Conservation (phyloP, 35 echinoderm and acorn worm species). For the Eucidaris tribuloides region DNA sequence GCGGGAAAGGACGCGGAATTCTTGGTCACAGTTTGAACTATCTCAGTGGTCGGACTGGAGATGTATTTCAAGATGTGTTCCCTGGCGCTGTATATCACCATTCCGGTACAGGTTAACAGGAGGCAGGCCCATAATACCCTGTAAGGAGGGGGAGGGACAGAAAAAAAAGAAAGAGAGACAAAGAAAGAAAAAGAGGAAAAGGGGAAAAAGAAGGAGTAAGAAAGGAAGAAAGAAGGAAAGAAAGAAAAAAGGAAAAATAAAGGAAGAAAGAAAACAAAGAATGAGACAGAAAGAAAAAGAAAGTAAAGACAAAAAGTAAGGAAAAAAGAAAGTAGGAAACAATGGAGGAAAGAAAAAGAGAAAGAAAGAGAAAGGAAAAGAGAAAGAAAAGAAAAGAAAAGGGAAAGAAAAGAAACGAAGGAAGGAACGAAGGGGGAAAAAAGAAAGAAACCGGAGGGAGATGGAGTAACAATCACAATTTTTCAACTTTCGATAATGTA, state of each 20-base stretch:
- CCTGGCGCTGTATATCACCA: background rate
- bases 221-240: background rate
- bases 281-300: no score
- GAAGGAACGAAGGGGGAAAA: no score
- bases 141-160: no score
- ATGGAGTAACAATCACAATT: no score
- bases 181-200: background rate
- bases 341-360: background rate
- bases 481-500: no score
- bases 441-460: no score
- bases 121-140: constrained; percentile 10
- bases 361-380: background rate
- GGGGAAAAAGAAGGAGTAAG: background rate
- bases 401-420: no score
- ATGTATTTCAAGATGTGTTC: background rate
- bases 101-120: background rate
- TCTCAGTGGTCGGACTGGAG: background rate
- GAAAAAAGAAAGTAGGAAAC: background rate
- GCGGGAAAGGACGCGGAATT: background rate
- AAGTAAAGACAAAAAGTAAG: no score
- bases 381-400: no score
- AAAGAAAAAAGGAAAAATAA: background rate
- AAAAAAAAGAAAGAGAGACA: no score
- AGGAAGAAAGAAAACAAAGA: no score
- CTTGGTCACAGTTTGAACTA: background rate